Evolutionary conservation across 2,797 vertebrate species (phyloP).

Genomic region (Peromyscus eremicus): DNA sequence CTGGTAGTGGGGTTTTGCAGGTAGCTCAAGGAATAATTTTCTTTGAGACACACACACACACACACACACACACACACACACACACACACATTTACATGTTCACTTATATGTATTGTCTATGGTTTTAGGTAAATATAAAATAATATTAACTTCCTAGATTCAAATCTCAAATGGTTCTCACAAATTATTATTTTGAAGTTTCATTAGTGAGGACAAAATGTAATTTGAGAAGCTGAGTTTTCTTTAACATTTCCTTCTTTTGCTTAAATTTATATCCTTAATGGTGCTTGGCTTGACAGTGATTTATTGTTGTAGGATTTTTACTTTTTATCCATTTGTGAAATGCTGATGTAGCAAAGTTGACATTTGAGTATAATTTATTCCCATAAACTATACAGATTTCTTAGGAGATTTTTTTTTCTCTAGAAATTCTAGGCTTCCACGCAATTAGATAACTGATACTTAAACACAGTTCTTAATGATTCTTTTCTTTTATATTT

Average conservation of each 20-base stretch:
- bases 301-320: neutral
- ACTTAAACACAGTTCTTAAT: neutral
- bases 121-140: neutral
- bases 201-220: conserved; percentile 1
- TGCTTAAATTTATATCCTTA: conserved; percentile 2
- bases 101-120: neutral
- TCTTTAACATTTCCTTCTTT: conserved; percentile 10
- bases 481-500: conserved; percentile 26
- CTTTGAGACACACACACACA: neutral
- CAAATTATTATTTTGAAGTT: conserved; percentile 43
- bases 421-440: neutral
- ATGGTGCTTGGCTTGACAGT: neutral
- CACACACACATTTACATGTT: neutral
- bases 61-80: neutral
- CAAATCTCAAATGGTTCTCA: conserved; percentile 6
- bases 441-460: neutral
- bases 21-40: neutral
- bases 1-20: no score
- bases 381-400: neutral
- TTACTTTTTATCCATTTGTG: neutral
- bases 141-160: neutral
- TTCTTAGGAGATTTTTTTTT: neutral
- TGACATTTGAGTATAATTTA: conserved; percentile 58
- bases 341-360: neutral
- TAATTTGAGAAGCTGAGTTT: conserved; percentile 22